Conservation (phyloP, 2,797 vertebrate genomes). For the Cynodonichthys magdalenae region DNA sequence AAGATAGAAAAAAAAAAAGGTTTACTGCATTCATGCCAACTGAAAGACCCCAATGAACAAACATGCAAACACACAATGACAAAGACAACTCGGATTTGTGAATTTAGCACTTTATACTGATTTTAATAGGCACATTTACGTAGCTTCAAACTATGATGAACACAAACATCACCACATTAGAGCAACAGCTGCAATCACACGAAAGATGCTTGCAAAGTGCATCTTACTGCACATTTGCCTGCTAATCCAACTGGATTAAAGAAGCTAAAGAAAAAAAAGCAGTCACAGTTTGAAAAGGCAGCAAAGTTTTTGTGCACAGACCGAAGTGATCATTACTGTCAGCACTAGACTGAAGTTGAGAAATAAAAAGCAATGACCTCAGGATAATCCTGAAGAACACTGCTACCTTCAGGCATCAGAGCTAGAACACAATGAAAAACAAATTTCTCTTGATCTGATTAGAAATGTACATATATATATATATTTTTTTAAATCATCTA, state of each 20-base stretch:
- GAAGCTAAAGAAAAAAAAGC: constrained; percentile 1
- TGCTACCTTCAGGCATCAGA: constrained; percentile 17
- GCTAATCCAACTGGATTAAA: constrained; percentile 13
- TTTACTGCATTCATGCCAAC: constrained; percentile 61
- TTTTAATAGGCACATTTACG: constrained; percentile 79
- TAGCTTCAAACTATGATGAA: constrained; percentile 79
- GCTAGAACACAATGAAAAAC: constrained; percentile 1
- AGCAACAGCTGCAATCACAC: constrained; percentile 77
- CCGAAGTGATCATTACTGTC: background rate
- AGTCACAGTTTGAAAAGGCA: constrained; percentile 3
- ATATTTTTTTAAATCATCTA: background rate
- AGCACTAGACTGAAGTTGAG: background rate
- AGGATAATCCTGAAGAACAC: constrained; percentile 4
- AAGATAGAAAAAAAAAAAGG: constrained; percentile 8
- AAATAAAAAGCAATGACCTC: background rate
- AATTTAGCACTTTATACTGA: constrained; percentile 49
- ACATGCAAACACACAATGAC: constrained; percentile 38
- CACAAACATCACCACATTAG: constrained; percentile 68
- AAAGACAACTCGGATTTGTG: constrained; percentile 25
- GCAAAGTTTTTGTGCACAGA: constrained; percentile 8
- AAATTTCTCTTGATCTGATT: constrained; percentile 8
- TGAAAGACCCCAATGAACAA: constrained; percentile 28
- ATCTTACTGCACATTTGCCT: constrained; percentile 59
- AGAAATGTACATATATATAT: too few species aligned
- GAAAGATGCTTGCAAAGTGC: constrained; percentile 49